A percentile compares a stretch with the other conserved stretches of the same genome.
Conservation (phyloP, 1,140 invertebrate genomes). For the Samia ricini region DNA sequence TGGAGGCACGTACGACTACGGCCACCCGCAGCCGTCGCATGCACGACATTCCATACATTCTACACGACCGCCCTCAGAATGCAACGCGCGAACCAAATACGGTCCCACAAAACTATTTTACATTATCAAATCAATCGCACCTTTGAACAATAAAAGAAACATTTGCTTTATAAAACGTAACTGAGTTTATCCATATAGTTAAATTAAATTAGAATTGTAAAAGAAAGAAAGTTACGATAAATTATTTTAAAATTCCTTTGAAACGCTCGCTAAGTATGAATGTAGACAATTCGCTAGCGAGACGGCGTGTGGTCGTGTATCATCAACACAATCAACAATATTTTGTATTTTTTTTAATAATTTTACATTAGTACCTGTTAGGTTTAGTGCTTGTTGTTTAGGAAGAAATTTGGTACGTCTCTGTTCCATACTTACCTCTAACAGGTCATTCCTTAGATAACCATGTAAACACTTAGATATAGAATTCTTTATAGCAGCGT, state of each 20-base stretch:
- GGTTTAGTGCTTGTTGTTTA: conserved; percentile 67
- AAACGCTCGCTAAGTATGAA: conserved; percentile 50
- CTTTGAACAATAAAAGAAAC: too few species aligned
- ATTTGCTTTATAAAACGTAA: too few species aligned
- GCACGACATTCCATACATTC: conserved; percentile 63
- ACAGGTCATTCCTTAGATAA: conserved; percentile 40
- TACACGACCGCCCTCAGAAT: conserved; percentile 69
- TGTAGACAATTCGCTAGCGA: conserved; percentile 59
- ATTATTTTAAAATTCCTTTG: too few species aligned
- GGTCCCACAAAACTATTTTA: conserved; percentile 43
- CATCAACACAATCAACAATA: conserved; percentile 54
- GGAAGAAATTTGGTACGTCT: conserved; percentile 40
- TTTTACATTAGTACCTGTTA: conserved; percentile 64
- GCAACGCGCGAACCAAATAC: conserved; percentile 56
- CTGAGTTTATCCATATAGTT: too few species aligned
- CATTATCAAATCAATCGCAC: conserved; percentile 18
- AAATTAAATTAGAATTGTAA: too few species aligned
- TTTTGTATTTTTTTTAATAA: conserved; percentile 64
- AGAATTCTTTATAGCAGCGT: conserved; percentile 44
- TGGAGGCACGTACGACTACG: conserved; percentile 45
- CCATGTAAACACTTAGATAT: conserved; percentile 48
- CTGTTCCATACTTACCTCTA: conserved; percentile 33
- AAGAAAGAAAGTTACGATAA: conserved; percentile 30
- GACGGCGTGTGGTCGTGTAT: conserved; percentile 56
- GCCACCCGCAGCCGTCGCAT: conserved; percentile 48